Conservation (phyloP, 2,113 vertebrate genomes). For the Phylloscopus trochilus region DNA sequence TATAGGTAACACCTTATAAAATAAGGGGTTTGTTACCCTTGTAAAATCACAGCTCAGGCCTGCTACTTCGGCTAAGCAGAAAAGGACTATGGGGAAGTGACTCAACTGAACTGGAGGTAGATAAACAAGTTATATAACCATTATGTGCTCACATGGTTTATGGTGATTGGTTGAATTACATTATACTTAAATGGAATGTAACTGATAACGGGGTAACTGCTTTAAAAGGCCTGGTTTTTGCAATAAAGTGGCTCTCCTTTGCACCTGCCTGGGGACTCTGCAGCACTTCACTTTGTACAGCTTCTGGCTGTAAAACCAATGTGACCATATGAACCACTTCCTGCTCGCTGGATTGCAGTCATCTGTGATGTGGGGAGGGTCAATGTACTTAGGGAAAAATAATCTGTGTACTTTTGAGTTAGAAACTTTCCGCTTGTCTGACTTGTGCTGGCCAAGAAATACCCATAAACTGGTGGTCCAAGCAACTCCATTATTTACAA, state of each 20-base stretch:
- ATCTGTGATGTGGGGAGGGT: neutral
- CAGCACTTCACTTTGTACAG: neutral
- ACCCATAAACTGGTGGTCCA: neutral
- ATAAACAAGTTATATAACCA: neutral
- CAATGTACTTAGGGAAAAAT: fast-evolving
- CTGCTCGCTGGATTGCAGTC: fast-evolving
- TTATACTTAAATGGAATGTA: neutral
- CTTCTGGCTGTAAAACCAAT: neutral
- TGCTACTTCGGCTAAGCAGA: neutral
- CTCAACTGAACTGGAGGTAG: neutral
- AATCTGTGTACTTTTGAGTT: neutral
- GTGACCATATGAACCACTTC: neutral
- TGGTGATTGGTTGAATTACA: neutral
- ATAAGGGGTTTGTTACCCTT: neutral
- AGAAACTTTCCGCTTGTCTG: neutral
- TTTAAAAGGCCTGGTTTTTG: neutral
- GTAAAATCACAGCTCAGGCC: neutral
- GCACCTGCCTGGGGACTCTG: neutral
- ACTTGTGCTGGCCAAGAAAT: neutral
- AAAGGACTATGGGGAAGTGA: neutral
- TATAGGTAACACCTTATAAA: neutral
- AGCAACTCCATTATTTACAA: neutral
- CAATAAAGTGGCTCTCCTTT: neutral
- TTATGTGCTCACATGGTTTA: neutral
- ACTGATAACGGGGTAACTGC: neutral